Evolutionary conservation across 2,113 vertebrate species (phyloP).

Genomic region (Pseudolaguvia tuberculata): DNA sequence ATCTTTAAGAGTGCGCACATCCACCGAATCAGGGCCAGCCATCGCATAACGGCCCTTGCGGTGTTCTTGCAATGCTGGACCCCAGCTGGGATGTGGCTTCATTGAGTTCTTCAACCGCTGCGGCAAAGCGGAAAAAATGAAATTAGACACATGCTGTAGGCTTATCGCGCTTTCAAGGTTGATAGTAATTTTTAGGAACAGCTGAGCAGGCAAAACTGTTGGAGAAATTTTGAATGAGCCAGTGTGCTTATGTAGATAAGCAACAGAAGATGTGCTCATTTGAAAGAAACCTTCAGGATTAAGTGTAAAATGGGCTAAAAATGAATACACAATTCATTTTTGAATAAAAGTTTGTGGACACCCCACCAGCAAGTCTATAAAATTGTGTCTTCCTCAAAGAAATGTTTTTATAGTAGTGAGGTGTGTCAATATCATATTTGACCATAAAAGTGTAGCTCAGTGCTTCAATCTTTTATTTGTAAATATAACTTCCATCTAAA

Average conservation of each 20-base stretch:
- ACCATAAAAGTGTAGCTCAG: too few species aligned
- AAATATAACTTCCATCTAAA: too few species aligned
- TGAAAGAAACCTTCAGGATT: neutral
- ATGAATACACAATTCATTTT: too few species aligned
- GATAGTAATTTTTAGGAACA: neutral
- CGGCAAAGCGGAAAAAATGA: constrained; percentile 27
- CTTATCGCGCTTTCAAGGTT: neutral
- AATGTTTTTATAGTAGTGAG: too few species aligned
- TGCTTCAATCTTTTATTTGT: too few species aligned
- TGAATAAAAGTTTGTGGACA: too few species aligned
- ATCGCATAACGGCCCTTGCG: constrained; percentile 86
- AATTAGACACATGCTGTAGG: neutral
- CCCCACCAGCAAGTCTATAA: too few species aligned
- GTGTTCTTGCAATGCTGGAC: constrained; percentile 86
- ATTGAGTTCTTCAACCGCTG: constrained; percentile 92
- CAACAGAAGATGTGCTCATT: neutral
- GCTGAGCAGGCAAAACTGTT: neutral
- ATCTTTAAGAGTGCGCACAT: constrained; percentile 77
- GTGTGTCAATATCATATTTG: too few species aligned
- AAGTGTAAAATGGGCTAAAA: neutral
- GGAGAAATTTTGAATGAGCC: neutral
- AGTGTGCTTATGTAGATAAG: neutral
- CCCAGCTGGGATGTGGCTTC: constrained; percentile 85
- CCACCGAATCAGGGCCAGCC: constrained; percentile 70
- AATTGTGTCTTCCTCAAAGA: too few species aligned